A percentile compares a stretch with the other conserved stretches of the same genome.
phyloP scores from a whole-genome alignment of 1,140 invertebrate genomes.

The Aphelinus atriplicis region DNA sequence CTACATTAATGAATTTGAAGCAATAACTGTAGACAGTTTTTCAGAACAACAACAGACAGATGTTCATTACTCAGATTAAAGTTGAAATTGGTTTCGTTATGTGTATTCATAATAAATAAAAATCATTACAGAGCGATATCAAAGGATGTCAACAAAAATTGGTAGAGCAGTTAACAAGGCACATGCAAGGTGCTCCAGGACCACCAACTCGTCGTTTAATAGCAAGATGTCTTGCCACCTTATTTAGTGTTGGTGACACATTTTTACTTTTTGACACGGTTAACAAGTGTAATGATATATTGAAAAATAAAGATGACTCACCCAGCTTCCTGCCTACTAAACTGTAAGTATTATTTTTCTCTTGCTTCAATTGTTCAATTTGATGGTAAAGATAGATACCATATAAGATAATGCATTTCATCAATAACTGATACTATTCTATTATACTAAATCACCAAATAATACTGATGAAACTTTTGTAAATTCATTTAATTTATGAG shows the following conservation, averaged over 20 bases:
- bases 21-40: too few species aligned
- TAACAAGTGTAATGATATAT: slow-evolving; percentile 97
- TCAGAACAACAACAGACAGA: too few species aligned
- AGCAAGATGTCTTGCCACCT: slow-evolving; percentile 89
- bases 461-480: too few species aligned
- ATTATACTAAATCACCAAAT: too few species aligned
- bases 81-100: too few species aligned
- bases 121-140: slow-evolving; percentile 83
- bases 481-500: too few species aligned
- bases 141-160: slow-evolving; percentile 96
- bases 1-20: too few species aligned
- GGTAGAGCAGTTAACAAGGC: slow-evolving; percentile 89
- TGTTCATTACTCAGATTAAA: neutral
- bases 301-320: slow-evolving; percentile 97
- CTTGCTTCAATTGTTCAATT: too few species aligned
- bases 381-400: too few species aligned
- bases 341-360: slow-evolving; percentile 77
- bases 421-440: too few species aligned
- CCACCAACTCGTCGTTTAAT: slow-evolving; percentile 93
- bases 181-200: slow-evolving; percentile 85
- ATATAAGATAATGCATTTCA: too few species aligned
- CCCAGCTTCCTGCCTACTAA: slow-evolving; percentile 92
- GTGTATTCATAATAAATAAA: too few species aligned
- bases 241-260: slow-evolving; percentile 97
- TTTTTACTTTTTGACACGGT: slow-evolving; percentile 97